These are phyloP conservation scores for Zygothrica quintamaculata DNA, from an alignment of 2,888 invertebrate species.

Conservation along the genomic window DNA sequence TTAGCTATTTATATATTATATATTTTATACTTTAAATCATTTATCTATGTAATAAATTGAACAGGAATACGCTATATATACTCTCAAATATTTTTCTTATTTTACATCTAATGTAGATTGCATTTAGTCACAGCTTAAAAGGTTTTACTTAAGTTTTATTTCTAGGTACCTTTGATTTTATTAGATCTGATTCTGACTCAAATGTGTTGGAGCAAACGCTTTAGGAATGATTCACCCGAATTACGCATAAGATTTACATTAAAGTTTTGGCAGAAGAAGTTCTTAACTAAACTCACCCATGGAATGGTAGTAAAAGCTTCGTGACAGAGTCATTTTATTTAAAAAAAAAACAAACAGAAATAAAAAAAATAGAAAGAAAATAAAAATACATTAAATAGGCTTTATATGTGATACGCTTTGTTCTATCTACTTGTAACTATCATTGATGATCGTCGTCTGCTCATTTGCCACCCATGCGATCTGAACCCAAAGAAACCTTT, in stretches of 20 bases:
- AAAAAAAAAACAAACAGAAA: constrained; percentile 5
- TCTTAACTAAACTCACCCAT: constrained; percentile 7
- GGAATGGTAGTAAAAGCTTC: constrained; percentile 63
- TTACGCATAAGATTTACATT: constrained; percentile 39
- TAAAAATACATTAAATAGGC: constrained; percentile 20
- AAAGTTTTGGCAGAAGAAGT: constrained; percentile 2
- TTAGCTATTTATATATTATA: no score
- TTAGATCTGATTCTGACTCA: constrained; percentile 12
- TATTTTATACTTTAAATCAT: no score
- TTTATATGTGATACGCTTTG: constrained; percentile 59
- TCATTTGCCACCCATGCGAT: constrained; percentile 69
- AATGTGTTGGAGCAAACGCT: constrained; percentile 45
- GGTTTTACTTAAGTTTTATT: no score
- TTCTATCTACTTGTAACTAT: constrained; percentile 49
- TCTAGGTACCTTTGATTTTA: background rate
- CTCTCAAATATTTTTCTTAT: no score
- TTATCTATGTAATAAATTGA: no score
- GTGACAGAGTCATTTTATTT: constrained; percentile 74
- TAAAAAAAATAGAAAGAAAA: no score
- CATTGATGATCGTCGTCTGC: constrained; percentile 58
- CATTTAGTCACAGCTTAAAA: no score
- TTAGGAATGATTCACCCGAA: constrained; percentile 48
- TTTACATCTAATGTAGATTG: no score
- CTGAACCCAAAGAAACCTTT: background rate
- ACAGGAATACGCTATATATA: no score